phyloP scores from a whole-genome alignment of 2,797 vertebrate genomes.

The Hippocampus kuda region DNA sequence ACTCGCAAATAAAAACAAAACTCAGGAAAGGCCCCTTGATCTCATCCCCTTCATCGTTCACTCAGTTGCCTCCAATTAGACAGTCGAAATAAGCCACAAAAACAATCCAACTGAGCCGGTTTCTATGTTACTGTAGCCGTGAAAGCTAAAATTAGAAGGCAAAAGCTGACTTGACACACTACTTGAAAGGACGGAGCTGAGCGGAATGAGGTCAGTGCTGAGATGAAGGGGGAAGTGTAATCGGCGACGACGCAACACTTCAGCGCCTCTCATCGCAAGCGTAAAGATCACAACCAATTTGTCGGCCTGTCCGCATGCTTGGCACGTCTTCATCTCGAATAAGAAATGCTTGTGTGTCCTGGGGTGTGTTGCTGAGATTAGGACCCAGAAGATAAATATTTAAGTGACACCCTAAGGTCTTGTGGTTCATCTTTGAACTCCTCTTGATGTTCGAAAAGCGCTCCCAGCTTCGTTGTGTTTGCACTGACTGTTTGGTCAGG shows the following conservation, averaged over 20 bases:
- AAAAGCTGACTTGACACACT: background rate
- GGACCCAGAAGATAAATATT: constrained; percentile 1
- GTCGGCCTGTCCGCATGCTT: constrained; percentile 7
- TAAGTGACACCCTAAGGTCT: constrained; percentile 23
- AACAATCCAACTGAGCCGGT: too few species aligned
- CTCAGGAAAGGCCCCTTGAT: background rate
- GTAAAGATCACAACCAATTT: constrained; percentile 25
- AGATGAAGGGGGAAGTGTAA: constrained; percentile 33
- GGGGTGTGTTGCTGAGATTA: background rate
- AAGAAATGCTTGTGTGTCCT: background rate
- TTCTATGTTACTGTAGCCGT: background rate
- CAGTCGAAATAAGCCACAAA: too few species aligned
- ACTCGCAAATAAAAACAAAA: too few species aligned
- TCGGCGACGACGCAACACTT: constrained; percentile 24
- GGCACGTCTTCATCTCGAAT: background rate
- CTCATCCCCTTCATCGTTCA: background rate
- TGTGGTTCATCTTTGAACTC: constrained; percentile 42
- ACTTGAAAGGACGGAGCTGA: constrained; percentile 17
- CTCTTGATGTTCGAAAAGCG: constrained; percentile 18
- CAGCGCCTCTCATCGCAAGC: constrained; percentile 18
- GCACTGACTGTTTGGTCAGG: background rate
- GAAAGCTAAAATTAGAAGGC: background rate
- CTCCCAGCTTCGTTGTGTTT: background rate
- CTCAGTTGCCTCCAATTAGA: background rate
- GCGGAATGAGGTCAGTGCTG: constrained; percentile 31